phyloP scores from a whole-genome alignment of 2,113 vertebrate species.

The Lophura nycthemera region DNA sequence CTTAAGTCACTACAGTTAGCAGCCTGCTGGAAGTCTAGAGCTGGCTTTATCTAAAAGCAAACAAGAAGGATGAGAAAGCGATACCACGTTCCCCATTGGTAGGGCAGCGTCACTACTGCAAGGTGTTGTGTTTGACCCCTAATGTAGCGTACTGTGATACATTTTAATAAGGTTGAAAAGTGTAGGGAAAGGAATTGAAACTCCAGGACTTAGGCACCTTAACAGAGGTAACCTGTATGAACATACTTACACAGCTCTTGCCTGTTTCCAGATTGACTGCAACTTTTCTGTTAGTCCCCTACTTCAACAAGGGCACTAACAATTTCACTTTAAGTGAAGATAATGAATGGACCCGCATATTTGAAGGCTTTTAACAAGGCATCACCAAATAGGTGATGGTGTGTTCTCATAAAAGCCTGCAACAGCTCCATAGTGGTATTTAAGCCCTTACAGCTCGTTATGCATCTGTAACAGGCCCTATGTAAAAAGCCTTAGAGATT shows the following conservation, averaged over 20 bases:
- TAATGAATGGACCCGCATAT: conserved; percentile 31
- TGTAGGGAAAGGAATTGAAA: background rate
- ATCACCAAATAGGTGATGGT: conserved; percentile 20
- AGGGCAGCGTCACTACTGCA: accelerated
- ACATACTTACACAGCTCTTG: background rate
- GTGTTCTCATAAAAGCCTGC: conserved; percentile 48
- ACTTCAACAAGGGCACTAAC: background rate
- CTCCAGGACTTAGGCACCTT: background rate
- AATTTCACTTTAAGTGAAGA: conserved; percentile 30
- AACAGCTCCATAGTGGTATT: conserved; percentile 42
- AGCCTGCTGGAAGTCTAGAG: background rate
- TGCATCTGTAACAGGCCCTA: conserved; percentile 44
- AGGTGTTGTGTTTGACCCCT: background rate
- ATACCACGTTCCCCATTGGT: accelerated
- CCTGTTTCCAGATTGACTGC: background rate
- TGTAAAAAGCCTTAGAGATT: conserved; percentile 55
- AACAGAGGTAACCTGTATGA: background rate
- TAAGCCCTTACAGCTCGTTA: conserved; percentile 59
- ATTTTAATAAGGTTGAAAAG: background rate
- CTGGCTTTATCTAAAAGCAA: background rate
- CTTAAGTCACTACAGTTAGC: background rate
- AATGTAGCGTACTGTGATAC: background rate
- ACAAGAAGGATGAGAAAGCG: background rate
- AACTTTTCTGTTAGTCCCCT: conserved; percentile 18
- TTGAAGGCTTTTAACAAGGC: conserved; percentile 43